Evolutionary conservation across 2,888 invertebrate species (phyloP).

Genomic region (Heteromurus nitidus): DNA sequence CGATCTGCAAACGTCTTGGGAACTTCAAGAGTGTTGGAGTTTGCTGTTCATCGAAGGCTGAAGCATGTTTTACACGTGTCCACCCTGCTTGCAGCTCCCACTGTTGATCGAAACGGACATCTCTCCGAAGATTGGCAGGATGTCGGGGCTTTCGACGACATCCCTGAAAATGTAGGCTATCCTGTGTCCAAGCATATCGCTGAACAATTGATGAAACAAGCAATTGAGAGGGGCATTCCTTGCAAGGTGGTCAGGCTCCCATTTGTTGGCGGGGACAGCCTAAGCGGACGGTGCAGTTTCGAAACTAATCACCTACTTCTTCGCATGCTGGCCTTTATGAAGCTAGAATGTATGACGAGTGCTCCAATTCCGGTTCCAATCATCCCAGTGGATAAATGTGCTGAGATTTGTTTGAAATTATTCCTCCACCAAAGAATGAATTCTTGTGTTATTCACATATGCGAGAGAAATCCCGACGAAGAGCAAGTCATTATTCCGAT

Average conservation of each 20-base stretch:
- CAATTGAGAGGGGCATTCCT: constrained; percentile 54
- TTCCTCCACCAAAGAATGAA: constrained; percentile 38
- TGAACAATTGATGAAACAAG: constrained; percentile 51
- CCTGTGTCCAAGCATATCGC: constrained; percentile 61
- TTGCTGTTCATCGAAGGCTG: constrained; percentile 18
- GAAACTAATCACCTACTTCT: constrained; percentile 56
- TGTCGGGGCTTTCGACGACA: too few relatives aligned
- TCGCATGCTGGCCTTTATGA: constrained; percentile 43
- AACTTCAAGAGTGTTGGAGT: constrained; percentile 26
- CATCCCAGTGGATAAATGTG: constrained; percentile 57
- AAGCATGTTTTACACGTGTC: constrained; percentile 41
- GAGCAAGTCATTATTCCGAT: constrained; percentile 7
- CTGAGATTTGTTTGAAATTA: constrained; percentile 34
- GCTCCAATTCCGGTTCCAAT: constrained; percentile 10
- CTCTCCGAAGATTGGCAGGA: too few relatives aligned
- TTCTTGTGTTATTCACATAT: constrained; percentile 56
- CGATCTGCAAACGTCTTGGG: constrained; percentile 31
- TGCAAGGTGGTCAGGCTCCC: constrained; percentile 54
- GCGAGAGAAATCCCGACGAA: constrained; percentile 17
- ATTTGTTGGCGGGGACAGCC: constrained; percentile 50
- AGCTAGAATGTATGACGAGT: constrained; percentile 28
- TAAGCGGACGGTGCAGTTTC: constrained; percentile 36
- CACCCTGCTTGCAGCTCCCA: neutral
- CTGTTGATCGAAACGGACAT: neutral
- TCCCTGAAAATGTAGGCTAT: too few relatives aligned